phyloP scores from a whole-genome alignment of 2,797 vertebrate species.

The Chrysocyon brachyurus region DNA sequence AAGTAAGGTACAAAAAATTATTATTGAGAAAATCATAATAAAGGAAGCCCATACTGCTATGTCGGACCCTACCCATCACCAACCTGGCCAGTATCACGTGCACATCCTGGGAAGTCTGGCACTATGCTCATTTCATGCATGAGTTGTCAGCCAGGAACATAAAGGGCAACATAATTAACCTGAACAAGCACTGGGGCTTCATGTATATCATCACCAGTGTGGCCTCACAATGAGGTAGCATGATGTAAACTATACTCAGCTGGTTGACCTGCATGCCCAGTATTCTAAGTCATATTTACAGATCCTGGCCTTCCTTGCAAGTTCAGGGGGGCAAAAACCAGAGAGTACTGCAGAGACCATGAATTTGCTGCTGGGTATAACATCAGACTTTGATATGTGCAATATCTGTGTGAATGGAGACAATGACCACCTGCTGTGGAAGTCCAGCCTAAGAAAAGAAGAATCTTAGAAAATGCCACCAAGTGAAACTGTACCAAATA shows the following conservation, averaged over 20 bases:
- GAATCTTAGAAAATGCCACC: slow-evolving; percentile 94
- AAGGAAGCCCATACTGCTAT: not conserved
- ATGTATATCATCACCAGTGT: slow-evolving; percentile 97
- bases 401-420: slow-evolving; percentile 95
- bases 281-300: slow-evolving; percentile 97
- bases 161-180: slow-evolving; percentile 92
- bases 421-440: slow-evolving; percentile 95
- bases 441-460: slow-evolving; percentile 94
- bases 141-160: slow-evolving; percentile 95
- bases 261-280: slow-evolving; percentile 93
- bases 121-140: slow-evolving; percentile 93
- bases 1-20: not conserved
- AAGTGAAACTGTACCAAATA: slow-evolving; percentile 98
- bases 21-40: not conserved
- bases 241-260: slow-evolving; percentile 98
- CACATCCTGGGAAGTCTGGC: slow-evolving; percentile 90
- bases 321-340: slow-evolving; percentile 96
- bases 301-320: slow-evolving; percentile 97
- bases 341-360: slow-evolving; percentile 93
- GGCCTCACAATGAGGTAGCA: slow-evolving; percentile 97
- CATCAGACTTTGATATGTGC: slow-evolving; percentile 94
- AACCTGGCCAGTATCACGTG: slow-evolving; percentile 81
- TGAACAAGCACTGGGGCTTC: slow-evolving; percentile 94
- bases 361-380: slow-evolving; percentile 92
- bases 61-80: not conserved